Base-by-base conservation (phyloP, 2,888 invertebrate genomes). In the Campoplex nolae region DNA sequence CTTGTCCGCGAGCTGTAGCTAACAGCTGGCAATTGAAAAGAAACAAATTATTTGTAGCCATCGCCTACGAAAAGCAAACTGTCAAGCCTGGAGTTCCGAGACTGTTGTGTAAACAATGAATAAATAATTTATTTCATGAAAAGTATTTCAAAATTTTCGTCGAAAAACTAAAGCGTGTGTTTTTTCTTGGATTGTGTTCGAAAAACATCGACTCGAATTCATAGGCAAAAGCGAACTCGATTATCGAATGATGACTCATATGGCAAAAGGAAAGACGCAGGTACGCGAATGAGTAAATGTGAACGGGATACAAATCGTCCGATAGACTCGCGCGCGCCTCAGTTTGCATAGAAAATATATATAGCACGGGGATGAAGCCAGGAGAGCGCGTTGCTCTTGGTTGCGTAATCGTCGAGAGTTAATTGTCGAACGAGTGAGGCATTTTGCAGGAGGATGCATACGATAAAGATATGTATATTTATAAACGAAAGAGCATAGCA, bases 171-270 rank as follows among this genome's bases (percentile, higher is more conserved):
- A 32, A n/a, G 4, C 13, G 32, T 32, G 16, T 32, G 23, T 23
- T 23, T 62, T 62, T 13, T 28, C 11, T 28, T 32, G 62, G 32
- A 62, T 32, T 62, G 23, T 32, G 32, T 62, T 32, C 2, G 23
- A 62, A 62, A 62, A 13, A 16, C 62, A 28, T 62, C 9, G 0
- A 16, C 62, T 62, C 0, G 4, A 32, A 32, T 32, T 1, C 32
- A 62, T 32, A 1, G 13, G 62, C 51, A 35, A 48, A 45, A 75
- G 82, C 70, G 70, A 83, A 76, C 51, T 76, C 70, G 54, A 76
- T 83, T 58, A 83, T 16, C 73, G 68, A 76, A 62, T 45, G 48
- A 48, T 82, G 82, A 83, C 48, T 83, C 82, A 83, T 58, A 32
- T 58, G 32, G 62, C 7, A 62, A 62, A 32, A 62, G 16, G 4